Percentiles rank a stretch among this genome's conserved stretches.
Evolutionary conservation across 2,888 invertebrate genomes (phyloP).

Genomic region (Heliconius ethilla): DNA sequence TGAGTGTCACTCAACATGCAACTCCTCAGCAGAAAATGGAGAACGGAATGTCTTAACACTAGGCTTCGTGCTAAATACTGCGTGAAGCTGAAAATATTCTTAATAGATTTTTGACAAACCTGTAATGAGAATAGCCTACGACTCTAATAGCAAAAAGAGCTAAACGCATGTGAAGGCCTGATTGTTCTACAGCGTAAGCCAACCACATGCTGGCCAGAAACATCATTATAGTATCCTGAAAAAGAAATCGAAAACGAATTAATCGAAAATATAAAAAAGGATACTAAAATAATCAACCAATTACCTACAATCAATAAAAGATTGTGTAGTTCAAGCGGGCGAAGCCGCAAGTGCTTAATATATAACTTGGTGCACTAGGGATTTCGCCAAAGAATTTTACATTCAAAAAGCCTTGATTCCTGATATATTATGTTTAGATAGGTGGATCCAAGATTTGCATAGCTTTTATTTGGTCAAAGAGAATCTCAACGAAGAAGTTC

Average conservation of each 20-base stretch:
- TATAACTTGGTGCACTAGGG: neutral
- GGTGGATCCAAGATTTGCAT: neutral
- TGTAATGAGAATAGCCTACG: constrained; percentile 70
- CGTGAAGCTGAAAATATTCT: too few species aligned
- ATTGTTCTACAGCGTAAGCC: constrained; percentile 70
- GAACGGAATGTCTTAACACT: too few species aligned
- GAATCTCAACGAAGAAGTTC: constrained; percentile 2
- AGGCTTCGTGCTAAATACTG: too few species aligned
- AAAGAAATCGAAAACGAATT: constrained; percentile 14
- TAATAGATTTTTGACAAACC: constrained; percentile 49
- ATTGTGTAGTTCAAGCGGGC: too few species aligned
- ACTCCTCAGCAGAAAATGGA: too few species aligned
- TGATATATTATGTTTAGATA: constrained; percentile 3
- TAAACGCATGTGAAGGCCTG: constrained; percentile 69
- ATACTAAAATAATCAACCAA: too few species aligned
- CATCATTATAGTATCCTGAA: constrained; percentile 68
- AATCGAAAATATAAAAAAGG: too few species aligned
- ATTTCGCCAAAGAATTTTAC: neutral
- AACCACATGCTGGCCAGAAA: constrained; percentile 68
- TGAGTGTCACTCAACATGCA: too few species aligned
- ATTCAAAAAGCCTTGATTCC: neutral
- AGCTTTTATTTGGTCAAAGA: constrained; percentile 9
- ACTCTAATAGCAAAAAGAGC: constrained; percentile 61
- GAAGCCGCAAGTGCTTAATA: neutral
- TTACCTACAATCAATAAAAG: too few species aligned